Base-by-base conservation (phyloP, 2,797 vertebrate species). In the Falco columbarius region DNA sequence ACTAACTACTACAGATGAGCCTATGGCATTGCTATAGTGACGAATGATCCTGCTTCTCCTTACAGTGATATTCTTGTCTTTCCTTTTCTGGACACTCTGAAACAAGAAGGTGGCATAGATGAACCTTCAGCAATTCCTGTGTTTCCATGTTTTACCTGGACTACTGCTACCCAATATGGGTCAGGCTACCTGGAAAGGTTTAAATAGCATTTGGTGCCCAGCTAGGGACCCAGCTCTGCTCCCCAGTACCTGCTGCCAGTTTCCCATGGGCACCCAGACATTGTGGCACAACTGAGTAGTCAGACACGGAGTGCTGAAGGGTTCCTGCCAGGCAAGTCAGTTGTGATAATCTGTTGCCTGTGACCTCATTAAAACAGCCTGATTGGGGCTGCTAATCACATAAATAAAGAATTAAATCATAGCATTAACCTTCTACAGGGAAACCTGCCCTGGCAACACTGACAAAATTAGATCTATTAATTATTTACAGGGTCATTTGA, bases 401-500 rank as follows among this genome's bases (percentile, higher is more conserved):
- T 90, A 97, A 96, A 96, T 93, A 97, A 97, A 94, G 91, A 92
- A 96, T 95, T 94, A 96, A 97, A 93, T 96, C 82, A 97, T 76
- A 91, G 93, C 94, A 97, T 96, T 96, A 97, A 97, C 97, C 95
- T 97, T 97, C 91, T 92, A 81, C 91, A 93, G 93, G 80, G 84
- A 96, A 96, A 90, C 82, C 93, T 96, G 94, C 94, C 93, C 94
- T 90, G 82, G 90, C 58, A 95, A 93, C 87, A 84, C 80, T 93
- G 85, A 72, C 74, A 95, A 94, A 95, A 97, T 97, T 97, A 97
- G 94, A 89, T 86, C 86, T 87, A 96, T 97, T 95, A 97, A 97
- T 97, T 96, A 97, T 97, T 96, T 95, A 97, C 74, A 82, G 93
- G 86, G 91, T 95, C 94, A 93, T 94, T 96, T 95, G 89, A 93